These are phyloP conservation scores for Eristalis pertinax DNA, from an alignment of 2,888 invertebrate species.

Conservation along the genomic window DNA sequence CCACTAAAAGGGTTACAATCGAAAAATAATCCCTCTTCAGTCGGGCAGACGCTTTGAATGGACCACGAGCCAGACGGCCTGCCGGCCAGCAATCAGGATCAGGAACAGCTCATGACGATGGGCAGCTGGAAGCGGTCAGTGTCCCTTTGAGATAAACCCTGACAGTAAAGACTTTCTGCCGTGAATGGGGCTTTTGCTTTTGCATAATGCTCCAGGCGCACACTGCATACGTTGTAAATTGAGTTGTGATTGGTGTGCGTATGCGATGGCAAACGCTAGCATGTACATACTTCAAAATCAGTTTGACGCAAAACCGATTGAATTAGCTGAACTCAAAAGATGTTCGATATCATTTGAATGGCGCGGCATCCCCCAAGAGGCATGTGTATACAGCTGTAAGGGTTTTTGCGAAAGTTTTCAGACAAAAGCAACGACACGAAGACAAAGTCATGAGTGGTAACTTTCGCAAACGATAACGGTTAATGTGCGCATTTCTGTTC, in stretches of 20 bases:
- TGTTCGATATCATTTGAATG: not conserved
- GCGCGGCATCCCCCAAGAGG: not conserved
- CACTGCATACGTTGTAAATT: not conserved
- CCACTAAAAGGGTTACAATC: constrained; percentile 46
- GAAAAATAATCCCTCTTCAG: constrained; percentile 65
- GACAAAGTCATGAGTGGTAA: not conserved
- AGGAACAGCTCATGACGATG: constrained; percentile 12
- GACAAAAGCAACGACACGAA: not conserved
- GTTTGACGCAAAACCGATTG: not conserved
- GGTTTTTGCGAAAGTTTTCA: not conserved
- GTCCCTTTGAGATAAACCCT: constrained; percentile 54
- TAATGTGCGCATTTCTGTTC: not conserved
- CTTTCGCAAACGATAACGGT: not conserved
- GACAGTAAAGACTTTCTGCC: constrained; percentile 12
- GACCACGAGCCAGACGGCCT: not conserved
- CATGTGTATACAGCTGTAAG: not conserved
- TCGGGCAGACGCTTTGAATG: not conserved
- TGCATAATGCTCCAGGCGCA: not conserved
- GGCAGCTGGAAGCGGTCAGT: constrained; percentile 39
- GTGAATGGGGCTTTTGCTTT: not conserved
- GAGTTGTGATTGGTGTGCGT: not conserved
- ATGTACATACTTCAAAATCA: not conserved
- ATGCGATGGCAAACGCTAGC: not conserved
- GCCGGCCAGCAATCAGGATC: not conserved
- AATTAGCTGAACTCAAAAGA: not conserved